These are phyloP conservation scores for Heteromurus nitidus DNA, from an alignment of 2,888 invertebrate genomes.

Conservation along the genomic window DNA sequence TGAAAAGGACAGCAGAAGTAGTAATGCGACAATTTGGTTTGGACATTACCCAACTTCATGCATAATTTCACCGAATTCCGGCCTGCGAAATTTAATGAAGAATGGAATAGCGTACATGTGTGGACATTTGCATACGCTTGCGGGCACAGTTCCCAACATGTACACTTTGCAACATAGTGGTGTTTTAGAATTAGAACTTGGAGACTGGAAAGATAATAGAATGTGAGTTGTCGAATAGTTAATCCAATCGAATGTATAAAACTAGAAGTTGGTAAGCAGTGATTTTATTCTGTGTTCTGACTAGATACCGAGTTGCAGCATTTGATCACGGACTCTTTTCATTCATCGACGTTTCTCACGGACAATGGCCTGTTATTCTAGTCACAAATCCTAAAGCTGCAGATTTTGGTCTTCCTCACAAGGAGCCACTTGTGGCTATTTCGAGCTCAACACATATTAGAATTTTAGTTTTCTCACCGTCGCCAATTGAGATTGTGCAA, in stretches of 20 bases:
- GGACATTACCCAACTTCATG: constrained; percentile 95
- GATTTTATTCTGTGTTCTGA: constrained; percentile 60
- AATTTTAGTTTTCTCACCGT: constrained; percentile 85
- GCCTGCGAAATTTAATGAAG: constrained; percentile 78
- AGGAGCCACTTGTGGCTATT: constrained; percentile 84
- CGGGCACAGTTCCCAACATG: constrained; percentile 86
- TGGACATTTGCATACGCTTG: constrained; percentile 92
- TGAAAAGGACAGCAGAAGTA: constrained; percentile 77
- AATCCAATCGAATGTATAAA: no score
- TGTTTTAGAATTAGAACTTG: constrained; percentile 90
- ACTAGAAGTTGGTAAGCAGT: no score
- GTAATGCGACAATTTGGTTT: constrained; percentile 85
- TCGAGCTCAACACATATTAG: constrained; percentile 86
- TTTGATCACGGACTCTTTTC: constrained; percentile 92
- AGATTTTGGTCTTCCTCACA: constrained; percentile 82
- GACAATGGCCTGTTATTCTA: constrained; percentile 87
- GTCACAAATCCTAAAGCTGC: constrained; percentile 95
- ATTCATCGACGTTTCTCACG: constrained; percentile 86
- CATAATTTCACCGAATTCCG: constrained; percentile 81
- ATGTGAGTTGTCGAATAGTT: constrained; percentile 78
- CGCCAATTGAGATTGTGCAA: constrained; percentile 81
- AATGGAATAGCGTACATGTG: constrained; percentile 87
- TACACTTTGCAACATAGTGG: constrained; percentile 89
- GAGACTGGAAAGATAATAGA: constrained; percentile 94
- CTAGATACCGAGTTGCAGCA: constrained; percentile 87